Evolutionary conservation across 2,888 invertebrate species (phyloP).

Genomic region (Gymnosoma rotundatum): DNA sequence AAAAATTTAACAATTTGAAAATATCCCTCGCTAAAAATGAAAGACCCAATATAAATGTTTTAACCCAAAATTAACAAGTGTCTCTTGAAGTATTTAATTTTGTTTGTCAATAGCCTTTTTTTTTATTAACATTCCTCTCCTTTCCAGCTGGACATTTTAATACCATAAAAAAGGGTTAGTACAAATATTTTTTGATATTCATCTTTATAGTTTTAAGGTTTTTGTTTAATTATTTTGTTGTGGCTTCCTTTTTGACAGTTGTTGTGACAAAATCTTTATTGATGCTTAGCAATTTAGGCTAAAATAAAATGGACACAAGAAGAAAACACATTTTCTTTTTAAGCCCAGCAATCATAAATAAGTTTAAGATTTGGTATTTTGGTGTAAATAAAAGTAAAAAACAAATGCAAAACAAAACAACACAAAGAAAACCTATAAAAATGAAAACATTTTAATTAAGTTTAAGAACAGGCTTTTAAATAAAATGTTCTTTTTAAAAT

Average conservation of each 20-base stretch:
- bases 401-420: neutral
- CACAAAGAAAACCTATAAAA: conserved; percentile 24
- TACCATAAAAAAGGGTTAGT: conserved; percentile 34
- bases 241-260: conserved; percentile 34
- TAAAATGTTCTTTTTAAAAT: conserved; percentile 41
- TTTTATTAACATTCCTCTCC: neutral
- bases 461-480: conserved; percentile 1
- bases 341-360: conserved; percentile 12
- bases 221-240: conserved; percentile 61
- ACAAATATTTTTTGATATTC: conserved; percentile 22
- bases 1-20: neutral
- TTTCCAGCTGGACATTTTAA: conserved; percentile 1
- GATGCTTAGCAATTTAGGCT: conserved; percentile 38
- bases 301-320: conserved; percentile 12
- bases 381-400: neutral
- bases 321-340: conserved; percentile 8
- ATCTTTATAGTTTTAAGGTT: conserved; percentile 37
- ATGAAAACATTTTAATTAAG: conserved; percentile 47
- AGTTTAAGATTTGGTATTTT: conserved; percentile 31
- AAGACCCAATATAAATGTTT: neutral
- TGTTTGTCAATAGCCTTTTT: neutral
- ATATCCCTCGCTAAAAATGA: conserved; percentile 1
- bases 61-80: neutral
- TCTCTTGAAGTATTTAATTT: neutral
- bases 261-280: conserved; percentile 45